Evolutionary conservation across 2,113 vertebrate species (phyloP).

Genomic region (Ammodytes dubius): DNA sequence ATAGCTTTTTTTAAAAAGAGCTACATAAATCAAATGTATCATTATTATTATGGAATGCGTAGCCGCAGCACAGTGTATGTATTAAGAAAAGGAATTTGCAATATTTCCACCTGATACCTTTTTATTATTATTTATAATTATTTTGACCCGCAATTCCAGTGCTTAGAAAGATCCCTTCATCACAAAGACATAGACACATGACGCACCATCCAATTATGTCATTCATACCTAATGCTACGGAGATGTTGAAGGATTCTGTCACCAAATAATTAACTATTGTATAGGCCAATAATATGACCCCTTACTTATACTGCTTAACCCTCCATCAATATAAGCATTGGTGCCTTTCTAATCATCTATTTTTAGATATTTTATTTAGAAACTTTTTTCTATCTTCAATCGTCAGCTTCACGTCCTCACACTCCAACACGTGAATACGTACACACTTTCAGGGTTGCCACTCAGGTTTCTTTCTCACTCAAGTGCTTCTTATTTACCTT

Average conservation of each 20-base stretch:
- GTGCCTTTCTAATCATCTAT: not conserved
- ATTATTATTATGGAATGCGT: not conserved
- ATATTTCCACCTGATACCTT: not conserved
- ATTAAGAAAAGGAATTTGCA: not conserved
- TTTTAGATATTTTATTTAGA: not conserved
- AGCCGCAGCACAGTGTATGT: not conserved
- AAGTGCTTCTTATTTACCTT: conserved; percentile 92
- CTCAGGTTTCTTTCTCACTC: conserved; percentile 89
- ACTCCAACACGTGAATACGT: not conserved
- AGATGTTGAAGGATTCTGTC: not conserved
- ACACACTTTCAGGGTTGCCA: conserved; percentile 42
- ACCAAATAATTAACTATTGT: not conserved
- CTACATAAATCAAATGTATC: too few species aligned
- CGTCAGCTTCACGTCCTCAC: not conserved
- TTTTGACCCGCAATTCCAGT: too few species aligned
- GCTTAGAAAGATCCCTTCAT: not conserved
- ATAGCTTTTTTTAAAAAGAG: too few species aligned
- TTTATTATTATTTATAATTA: not conserved
- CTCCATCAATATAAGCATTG: not conserved
- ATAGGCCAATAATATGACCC: not conserved
- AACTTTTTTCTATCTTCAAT: not conserved
- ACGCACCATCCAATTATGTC: not conserved
- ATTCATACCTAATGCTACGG: not conserved
- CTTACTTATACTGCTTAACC: not conserved
- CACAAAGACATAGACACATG: not conserved